These are phyloP conservation scores for Archips xylosteana DNA, from an alignment of 2,888 invertebrate species.

Conservation along the genomic window DNA sequence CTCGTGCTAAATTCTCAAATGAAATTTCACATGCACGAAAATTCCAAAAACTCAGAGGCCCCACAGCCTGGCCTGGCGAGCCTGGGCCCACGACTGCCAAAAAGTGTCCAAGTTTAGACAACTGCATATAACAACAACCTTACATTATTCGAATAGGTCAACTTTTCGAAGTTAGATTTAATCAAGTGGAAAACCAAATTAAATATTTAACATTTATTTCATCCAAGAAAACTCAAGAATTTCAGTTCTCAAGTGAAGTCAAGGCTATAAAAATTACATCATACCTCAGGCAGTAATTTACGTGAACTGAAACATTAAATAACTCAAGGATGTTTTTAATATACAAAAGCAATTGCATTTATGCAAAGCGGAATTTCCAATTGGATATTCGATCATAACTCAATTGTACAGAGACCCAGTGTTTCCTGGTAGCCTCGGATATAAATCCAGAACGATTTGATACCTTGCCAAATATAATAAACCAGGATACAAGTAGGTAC, in stretches of 20 bases:
- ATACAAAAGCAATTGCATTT: background rate
- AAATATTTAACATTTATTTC: no score
- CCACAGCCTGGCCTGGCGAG: no score
- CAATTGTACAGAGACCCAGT: background rate
- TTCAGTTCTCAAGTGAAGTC: background rate
- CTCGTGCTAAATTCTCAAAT: no score
- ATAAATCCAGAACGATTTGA: constrained; percentile 23
- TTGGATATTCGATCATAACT: background rate
- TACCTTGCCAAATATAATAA: constrained; percentile 16
- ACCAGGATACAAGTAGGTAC: background rate
- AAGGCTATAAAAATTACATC: background rate
- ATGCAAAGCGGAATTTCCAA: background rate
- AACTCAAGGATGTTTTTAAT: background rate
- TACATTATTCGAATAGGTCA: background rate
- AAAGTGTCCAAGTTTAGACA: no score
- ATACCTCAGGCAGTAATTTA: background rate
- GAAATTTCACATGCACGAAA: no score
- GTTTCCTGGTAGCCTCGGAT: background rate
- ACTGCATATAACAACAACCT: background rate
- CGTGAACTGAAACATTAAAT: background rate
- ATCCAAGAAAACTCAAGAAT: background rate
- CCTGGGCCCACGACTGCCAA: no score
- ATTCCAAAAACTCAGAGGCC: no score
- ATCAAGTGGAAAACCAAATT: background rate
- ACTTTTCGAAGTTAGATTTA: background rate